Conservation (phyloP, 2,888 invertebrate genomes). For the Harpalus rufipes region DNA sequence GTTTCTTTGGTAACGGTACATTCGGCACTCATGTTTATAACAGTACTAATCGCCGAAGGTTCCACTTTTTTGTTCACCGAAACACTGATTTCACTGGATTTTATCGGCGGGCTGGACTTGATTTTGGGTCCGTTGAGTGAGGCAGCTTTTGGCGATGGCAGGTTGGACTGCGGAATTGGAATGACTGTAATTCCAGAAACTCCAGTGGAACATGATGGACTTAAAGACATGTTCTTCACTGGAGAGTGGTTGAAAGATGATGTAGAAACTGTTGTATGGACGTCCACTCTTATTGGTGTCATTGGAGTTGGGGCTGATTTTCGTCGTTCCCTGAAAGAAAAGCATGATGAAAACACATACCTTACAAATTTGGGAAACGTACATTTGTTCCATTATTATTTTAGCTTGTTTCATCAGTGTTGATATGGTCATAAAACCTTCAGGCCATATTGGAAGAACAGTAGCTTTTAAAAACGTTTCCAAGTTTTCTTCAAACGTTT, state of each 20-base stretch:
- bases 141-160: slow-evolving; percentile 44
- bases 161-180: slow-evolving; percentile 55
- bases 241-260: slow-evolving; percentile 50
- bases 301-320: slow-evolving; percentile 26
- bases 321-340: slow-evolving; percentile 31
- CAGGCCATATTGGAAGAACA: slow-evolving; percentile 79
- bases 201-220: slow-evolving; percentile 44
- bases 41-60: slow-evolving; percentile 32
- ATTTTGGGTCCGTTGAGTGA: slow-evolving; percentile 50
- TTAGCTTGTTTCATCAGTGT: slow-evolving; percentile 73
- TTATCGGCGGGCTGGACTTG: slow-evolving; percentile 34
- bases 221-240: slow-evolving; percentile 58
- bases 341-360: not conserved
- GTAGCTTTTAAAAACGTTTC: slow-evolving; percentile 77
- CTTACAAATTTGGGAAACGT: slow-evolving; percentile 2
- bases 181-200: slow-evolving; percentile 59
- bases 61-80: slow-evolving; percentile 54
- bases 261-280: slow-evolving; percentile 23
- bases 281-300: slow-evolving; percentile 58
- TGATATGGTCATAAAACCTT: slow-evolving; percentile 79
- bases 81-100: slow-evolving; percentile 58
- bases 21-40: slow-evolving; percentile 56
- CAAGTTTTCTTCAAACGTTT: slow-evolving; percentile 78
- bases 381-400: slow-evolving; percentile 69
- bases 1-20: slow-evolving; percentile 52